Evolutionary conservation across 2,888 invertebrate genomes (phyloP), one percentile per base, ranked within the genome.

Genomic region (Kuschelorhynchus macadamiae): DNA sequence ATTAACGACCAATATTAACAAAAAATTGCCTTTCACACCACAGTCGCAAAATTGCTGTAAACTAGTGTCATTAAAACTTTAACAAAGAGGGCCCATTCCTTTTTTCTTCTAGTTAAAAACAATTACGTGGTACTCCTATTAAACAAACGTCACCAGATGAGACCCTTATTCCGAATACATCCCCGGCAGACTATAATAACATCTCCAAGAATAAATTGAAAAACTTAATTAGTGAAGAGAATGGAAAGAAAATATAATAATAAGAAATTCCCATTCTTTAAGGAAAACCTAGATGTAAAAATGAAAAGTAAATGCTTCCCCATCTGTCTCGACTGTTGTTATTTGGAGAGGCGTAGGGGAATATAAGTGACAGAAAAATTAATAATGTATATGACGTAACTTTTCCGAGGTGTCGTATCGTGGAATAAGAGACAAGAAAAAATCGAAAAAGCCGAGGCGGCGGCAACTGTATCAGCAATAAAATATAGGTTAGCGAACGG

Each of bases 221-320:
- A 52, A 61, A 61, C 50, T 50, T 52, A 52, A 61, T 61, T 61
- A 61, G 50, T 17, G 17, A 17, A 39, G 32, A 20, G 50, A 49
- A 39, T 57, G 46, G 42, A 52, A 61, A 16, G 61, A 61, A 60
- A 61, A 61, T 61, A 61, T 50, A 61, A 61, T 61, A 61, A 61
- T 61, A 61, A 61, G 61, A 52, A 52, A 41, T 61, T 49, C 32
- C 30, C 18, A 25, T 25, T 49, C 50, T 50, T 18, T 32, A 33
- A 25, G 39, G 25, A 36, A 47, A 59, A 49, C 39, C 41, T 50
- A 61, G 50, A 61, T 52, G 61, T 44, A 42, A 52, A 52, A 61
- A 61, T 52, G 50, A 50, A 42, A 42, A 61, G 52, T 61, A 61
- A 61, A 61, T 32, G 52, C 50, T 14, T 50, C 25, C 18, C 50